These are phyloP conservation scores for Xyrichtys novacula DNA, from an alignment of 2,797 vertebrate species.

Conservation along the genomic window DNA sequence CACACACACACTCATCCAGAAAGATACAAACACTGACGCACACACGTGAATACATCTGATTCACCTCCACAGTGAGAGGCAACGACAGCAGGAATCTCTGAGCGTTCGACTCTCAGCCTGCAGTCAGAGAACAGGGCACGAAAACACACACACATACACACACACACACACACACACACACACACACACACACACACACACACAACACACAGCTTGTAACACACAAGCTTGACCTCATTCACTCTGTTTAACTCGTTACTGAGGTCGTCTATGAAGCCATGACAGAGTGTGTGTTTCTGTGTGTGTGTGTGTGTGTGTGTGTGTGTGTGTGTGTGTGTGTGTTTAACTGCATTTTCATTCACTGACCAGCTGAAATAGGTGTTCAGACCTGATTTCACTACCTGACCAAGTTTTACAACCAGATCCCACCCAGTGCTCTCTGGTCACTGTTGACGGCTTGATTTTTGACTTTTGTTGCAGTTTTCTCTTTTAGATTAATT, in stretches of 20 bases:
- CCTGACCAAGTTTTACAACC: no score
- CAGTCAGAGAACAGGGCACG: slow-evolving; percentile 47
- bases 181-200: slow-evolving; percentile 14
- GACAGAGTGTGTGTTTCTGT: no score
- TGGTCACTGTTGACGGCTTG: no score
- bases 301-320: no score
- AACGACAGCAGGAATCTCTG: slow-evolving; percentile 65
- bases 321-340: no score
- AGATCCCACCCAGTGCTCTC: no score
- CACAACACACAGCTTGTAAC: slow-evolving; percentile 7
- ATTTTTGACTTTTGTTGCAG: no score
- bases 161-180: slow-evolving; percentile 1
- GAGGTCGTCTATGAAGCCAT: no score
- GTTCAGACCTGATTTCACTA: no score
- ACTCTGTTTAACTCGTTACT: slow-evolving; percentile 39
- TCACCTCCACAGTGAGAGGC: slow-evolving; percentile 55
- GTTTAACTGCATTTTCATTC: no score
- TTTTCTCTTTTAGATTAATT: no score
- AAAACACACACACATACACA: not conserved
- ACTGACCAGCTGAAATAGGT: no score
- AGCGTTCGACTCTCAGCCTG: slow-evolving; percentile 61
- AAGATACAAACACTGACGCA: slow-evolving; percentile 5
- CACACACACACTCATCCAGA: not conserved
- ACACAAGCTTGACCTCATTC: slow-evolving; percentile 47
- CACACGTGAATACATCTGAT: slow-evolving; percentile 50